Percentiles rank a stretch among this genome's conserved stretches.
Conservation (phyloP, 2,113 vertebrate species). For the Phyllostomus hastatus region DNA sequence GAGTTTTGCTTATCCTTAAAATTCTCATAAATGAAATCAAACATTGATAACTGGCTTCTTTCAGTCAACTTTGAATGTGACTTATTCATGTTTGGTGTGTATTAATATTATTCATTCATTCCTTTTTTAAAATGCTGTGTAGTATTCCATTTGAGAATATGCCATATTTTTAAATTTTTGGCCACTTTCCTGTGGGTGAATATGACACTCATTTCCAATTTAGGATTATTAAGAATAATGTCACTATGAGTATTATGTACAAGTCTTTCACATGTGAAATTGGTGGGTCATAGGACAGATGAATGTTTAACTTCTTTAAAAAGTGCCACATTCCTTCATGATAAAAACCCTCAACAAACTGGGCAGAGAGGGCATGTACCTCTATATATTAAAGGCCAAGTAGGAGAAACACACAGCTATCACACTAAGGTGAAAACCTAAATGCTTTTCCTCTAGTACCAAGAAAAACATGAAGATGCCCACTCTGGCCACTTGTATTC, state of each 20-base stretch:
- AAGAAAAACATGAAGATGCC: background rate
- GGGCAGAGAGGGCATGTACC: background rate
- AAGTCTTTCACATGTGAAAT: background rate
- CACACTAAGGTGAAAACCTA: background rate
- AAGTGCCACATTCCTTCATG: background rate
- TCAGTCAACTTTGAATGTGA: background rate
- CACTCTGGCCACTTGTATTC: background rate
- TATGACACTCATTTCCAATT: background rate
- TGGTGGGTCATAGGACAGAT: background rate
- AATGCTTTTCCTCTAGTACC: background rate
- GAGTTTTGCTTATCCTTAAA: background rate
- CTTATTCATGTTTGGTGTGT: background rate
- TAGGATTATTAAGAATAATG: background rate
- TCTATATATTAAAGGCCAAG: background rate
- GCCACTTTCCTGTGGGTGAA: background rate
- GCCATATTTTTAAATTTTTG: background rate
- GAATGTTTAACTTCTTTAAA: background rate
- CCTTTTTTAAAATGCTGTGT: background rate
- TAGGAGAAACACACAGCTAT: background rate
- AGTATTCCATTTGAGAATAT: background rate
- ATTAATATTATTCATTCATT: background rate
- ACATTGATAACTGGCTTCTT: background rate
- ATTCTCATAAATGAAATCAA: background rate
- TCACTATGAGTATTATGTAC: background rate
- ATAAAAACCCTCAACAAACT: background rate